Conservation (phyloP, 1,140 invertebrate genomes). For the Aphis gossypii region DNA sequence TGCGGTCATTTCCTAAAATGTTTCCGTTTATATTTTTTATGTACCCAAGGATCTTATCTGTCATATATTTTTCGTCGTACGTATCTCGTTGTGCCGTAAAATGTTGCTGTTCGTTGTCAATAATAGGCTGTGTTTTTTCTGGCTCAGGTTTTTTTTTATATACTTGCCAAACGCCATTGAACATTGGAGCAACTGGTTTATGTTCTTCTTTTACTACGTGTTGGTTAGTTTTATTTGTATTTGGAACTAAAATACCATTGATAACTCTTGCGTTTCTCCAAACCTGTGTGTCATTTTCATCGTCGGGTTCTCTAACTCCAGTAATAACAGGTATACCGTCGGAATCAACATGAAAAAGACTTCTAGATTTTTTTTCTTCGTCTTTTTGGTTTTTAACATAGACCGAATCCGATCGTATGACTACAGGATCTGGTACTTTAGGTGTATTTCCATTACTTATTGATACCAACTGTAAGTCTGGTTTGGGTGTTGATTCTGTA, state of each 20-base stretch:
- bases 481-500: neutral
- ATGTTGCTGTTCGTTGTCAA: neutral
- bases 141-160: constrained; percentile 38
- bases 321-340: constrained; percentile 81
- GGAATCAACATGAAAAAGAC: constrained; percentile 69
- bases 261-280: constrained; percentile 88
- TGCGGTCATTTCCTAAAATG: constrained; percentile 40
- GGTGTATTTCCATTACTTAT: neutral
- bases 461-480: neutral
- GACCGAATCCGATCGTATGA: constrained; percentile 70
- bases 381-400: constrained; percentile 68
- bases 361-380: constrained; percentile 66
- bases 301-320: constrained; percentile 81
- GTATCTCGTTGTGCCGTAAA: neutral
- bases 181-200: constrained; percentile 29
- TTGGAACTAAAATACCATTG: constrained; percentile 74
- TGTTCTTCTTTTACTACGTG: constrained; percentile 31
- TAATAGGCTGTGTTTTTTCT: neutral
- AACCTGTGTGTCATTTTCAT: constrained; percentile 79
- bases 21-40: constrained; percentile 72
- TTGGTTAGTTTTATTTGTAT: constrained; percentile 60
- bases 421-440: constrained; percentile 72
- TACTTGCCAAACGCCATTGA: constrained; percentile 52
- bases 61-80: constrained; percentile 60
- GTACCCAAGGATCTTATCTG: constrained; percentile 66